These are phyloP conservation scores for Drosophila trapezifrons DNA, from an alignment of 1,140 invertebrate species.

Conservation along the genomic window DNA sequence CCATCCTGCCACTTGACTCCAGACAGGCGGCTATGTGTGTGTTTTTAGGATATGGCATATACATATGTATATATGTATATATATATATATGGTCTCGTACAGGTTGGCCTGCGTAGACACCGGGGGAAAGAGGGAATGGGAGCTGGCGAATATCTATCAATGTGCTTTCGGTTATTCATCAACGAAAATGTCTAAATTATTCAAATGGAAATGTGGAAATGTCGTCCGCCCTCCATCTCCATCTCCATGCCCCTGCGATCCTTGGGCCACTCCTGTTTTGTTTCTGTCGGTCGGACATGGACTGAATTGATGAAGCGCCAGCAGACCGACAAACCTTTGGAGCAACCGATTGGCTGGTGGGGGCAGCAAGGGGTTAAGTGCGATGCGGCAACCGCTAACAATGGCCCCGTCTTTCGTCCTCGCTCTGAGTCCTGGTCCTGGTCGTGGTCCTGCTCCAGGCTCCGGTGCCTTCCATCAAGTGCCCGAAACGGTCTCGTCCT, in stretches of 20 bases:
- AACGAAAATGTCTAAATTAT: conserved; percentile 82
- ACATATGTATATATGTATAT: not conserved
- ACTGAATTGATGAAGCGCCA: conserved; percentile 75
- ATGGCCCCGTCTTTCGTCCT: conserved; percentile 32
- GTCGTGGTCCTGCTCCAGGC: conserved; percentile 1
- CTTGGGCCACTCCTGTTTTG: conserved; percentile 44
- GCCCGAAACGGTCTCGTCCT: conserved; percentile 51
- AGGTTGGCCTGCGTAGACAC: conserved; percentile 19
- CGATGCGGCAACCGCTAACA: conserved; percentile 42
- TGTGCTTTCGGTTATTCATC: conserved; percentile 80
- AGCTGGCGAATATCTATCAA: conserved; percentile 71
- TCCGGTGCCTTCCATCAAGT: conserved; percentile 28
- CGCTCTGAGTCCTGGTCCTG: conserved; percentile 7
- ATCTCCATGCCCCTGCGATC: not conserved
- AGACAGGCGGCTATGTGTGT: conserved; percentile 27
- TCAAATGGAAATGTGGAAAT: conserved; percentile 80
- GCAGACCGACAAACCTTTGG: conserved; percentile 71
- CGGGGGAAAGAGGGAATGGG: not conserved
- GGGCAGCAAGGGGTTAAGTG: conserved; percentile 3
- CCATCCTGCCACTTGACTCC: conserved; percentile 41
- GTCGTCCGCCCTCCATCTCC: conserved; percentile 32
- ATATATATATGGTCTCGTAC: conserved; percentile 18
- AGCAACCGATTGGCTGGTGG: conserved; percentile 13
- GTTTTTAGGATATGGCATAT: conserved; percentile 2
- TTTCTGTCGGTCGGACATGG: conserved; percentile 61